Evolutionary conservation across 2,888 invertebrate species (phyloP).

Genomic region (Pandemis heparana): DNA sequence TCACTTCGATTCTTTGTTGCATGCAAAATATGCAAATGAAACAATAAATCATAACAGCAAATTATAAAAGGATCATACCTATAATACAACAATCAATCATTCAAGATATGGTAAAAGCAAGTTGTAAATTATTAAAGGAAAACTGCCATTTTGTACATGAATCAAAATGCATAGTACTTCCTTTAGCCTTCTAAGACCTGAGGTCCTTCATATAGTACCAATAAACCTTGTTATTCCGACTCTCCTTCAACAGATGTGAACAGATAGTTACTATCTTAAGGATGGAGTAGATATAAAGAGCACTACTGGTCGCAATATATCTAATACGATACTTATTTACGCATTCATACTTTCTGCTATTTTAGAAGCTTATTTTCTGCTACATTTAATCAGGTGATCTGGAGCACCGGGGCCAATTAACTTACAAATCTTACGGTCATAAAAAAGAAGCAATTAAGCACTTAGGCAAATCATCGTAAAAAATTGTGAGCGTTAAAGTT

Average conservation of each 20-base stretch:
- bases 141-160: no score
- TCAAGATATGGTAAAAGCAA: not conserved
- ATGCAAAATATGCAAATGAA: slow-evolving; percentile 10
- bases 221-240: no score
- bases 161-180: no score
- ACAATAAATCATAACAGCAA: not conserved
- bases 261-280: no score
- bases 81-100: not conserved
- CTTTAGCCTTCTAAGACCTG: no score
- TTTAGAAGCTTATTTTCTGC: not conserved
- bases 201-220: no score
- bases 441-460: slow-evolving; percentile 21
- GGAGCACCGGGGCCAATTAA: slow-evolving; percentile 2
- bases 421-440: not conserved
- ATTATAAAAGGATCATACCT: not conserved
- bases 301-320: no score
- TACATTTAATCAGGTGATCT: not conserved
- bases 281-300: no score
- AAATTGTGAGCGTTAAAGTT: slow-evolving; percentile 15
- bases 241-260: no score
- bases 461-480: slow-evolving; percentile 20
- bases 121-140: no score
- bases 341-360: not conserved
- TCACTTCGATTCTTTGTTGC: slow-evolving; percentile 12
- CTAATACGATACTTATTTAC: not conserved